Evolutionary conservation across 2,797 vertebrate species (phyloP), one percentile per base, ranked within the genome.

Genomic region (Crenichthys baileyi): DNA sequence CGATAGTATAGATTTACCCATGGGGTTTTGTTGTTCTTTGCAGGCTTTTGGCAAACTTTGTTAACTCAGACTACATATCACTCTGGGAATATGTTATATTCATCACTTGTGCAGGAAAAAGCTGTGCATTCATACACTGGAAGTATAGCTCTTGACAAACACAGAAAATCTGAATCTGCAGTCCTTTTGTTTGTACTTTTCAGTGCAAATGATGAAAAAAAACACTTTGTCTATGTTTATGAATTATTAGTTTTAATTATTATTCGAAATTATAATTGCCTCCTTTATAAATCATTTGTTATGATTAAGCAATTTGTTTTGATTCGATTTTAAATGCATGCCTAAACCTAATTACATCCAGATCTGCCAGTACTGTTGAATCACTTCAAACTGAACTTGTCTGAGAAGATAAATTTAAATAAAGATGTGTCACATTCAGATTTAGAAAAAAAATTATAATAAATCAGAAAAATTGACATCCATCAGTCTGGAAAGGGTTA

Each of bases 41-140:
- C 29, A 65, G 74, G 48, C 73, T n/a, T 48, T 16, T 13, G 16
- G 5, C 22, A 36, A 76, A 53, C 50, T 68, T 68, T 55, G 63
- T 68, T 68, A 44, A 78, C 68, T 39, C 56, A 51, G 56, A n/a
- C 60, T 48, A n/a, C 18, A 46, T 11, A 51, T 58, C 68, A 50
- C 29, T 51, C 46, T 63, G 15, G 50, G 31, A 78, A 51, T n/a
- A n/a, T 9, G 22, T 9, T 39, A 22, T 24, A 8, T 18, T n/a
- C 5, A 41, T 55, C 53, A n/a, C 7, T 26, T 44, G 44, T 24
- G 24, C 41, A n/a, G 8, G 13, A 68, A 68, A 44, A 55, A 68
- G 46, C 39, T 26, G 5, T 46, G 13, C 12, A 26, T 48, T 13
- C 39, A 41, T 15, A 13, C 65, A 41, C 55, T 56, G 55, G 20